phyloP scores from a whole-genome alignment of 2,888 invertebrate genomes.

The Caenorhabditis wallacei region DNA sequence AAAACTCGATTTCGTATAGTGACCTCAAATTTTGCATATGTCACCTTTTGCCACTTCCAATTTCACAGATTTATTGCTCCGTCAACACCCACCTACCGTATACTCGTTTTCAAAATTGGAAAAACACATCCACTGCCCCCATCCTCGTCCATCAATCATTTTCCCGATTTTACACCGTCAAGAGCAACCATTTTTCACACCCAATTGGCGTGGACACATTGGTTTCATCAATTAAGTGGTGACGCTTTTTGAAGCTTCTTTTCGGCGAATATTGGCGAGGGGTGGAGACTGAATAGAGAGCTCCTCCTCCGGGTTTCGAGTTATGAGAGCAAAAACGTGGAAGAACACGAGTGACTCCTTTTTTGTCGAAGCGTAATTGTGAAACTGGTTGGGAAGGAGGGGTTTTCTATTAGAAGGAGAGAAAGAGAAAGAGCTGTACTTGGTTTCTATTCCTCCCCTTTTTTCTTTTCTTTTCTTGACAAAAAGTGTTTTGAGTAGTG shows the following conservation, averaged over 20 bases:
- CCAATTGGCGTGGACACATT: conserved; percentile 50
- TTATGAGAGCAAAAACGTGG: conserved; percentile 44
- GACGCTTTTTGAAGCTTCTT: conserved; percentile 14
- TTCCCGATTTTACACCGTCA: conserved; percentile 38
- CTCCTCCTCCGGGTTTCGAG: conserved; percentile 26
- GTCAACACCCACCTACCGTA: conserved; percentile 27
- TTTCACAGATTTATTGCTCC: conserved; percentile 2
- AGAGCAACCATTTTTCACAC: conserved; percentile 47
- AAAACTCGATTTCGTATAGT: neutral
- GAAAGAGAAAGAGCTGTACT: conserved; percentile 41
- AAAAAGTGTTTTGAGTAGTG: conserved; percentile 52
- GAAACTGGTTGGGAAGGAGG: conserved; percentile 50
- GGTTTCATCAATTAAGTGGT: conserved; percentile 48
- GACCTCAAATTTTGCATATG: neutral
- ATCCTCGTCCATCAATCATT: conserved; percentile 39
- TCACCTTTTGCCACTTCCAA: neutral
- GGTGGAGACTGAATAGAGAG: conserved; percentile 6
- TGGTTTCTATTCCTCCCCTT: conserved; percentile 36
- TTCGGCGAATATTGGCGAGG: conserved; percentile 11
- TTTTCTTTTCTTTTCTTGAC: conserved; percentile 6
- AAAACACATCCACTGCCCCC: conserved; percentile 3
- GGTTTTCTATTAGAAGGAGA: conserved; percentile 18
- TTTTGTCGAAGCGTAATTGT: conserved; percentile 51
- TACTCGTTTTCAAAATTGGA: conserved; percentile 3
- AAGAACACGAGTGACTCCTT: conserved; percentile 34